Evolutionary conservation across 2,113 vertebrate genomes (phyloP).

Genomic region (Sarotherodon lohbergeri): DNA sequence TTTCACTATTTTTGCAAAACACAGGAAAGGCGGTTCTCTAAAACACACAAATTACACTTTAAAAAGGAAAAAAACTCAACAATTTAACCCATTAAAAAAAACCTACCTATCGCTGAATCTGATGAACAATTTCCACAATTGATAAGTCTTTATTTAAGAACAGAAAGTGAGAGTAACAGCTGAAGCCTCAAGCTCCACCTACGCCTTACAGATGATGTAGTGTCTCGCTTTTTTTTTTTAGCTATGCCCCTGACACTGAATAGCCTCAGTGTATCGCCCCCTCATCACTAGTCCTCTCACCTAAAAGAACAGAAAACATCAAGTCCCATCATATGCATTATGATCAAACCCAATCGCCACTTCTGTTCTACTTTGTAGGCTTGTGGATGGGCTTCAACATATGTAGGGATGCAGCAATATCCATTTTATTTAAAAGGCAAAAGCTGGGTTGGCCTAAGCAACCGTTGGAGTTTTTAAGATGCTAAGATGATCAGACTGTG

Average conservation of each 20-base stretch:
- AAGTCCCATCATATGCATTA: background rate
- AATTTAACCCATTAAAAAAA: background rate
- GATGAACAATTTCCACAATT: background rate
- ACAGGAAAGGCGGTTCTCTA: background rate
- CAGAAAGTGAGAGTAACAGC: background rate
- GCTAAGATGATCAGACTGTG: background rate
- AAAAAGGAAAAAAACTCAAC: background rate
- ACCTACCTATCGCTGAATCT: conserved; percentile 9
- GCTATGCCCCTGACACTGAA: conserved; percentile 39
- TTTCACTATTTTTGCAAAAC: background rate
- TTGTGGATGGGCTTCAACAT: background rate
- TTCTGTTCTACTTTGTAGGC: background rate
- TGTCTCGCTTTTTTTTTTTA: background rate
- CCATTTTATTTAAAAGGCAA: background rate
- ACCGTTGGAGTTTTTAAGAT: background rate
- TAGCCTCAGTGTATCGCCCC: conserved; percentile 46
- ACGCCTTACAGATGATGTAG: conserved; percentile 28
- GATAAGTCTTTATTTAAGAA: background rate
- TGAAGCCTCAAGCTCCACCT: conserved; percentile 10
- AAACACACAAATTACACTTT: background rate
- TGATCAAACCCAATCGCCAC: conserved; percentile 9
- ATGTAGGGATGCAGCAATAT: background rate
- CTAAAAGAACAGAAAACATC: conserved; percentile 35
- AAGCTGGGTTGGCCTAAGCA: background rate
- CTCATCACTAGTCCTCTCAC: conserved; percentile 67